Percentiles rank a stretch among this genome's conserved stretches.
Conservation (phyloP, 2,888 invertebrate species). For the Eupithecia dodoneata region DNA sequence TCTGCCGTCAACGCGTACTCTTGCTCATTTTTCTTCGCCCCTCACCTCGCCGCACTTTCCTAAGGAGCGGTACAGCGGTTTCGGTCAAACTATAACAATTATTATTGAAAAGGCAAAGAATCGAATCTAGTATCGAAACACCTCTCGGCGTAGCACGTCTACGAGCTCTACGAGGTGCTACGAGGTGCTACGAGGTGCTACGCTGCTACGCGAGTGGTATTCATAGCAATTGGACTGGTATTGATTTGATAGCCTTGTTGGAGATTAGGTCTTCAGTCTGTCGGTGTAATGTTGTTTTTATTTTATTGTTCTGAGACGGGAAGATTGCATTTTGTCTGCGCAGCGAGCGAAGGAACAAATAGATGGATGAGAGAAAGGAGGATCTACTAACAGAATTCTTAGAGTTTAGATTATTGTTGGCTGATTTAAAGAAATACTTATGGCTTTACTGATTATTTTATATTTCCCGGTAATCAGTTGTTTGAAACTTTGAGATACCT, state of each 20-base stretch:
- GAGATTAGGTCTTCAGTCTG: slow-evolving; percentile 28
- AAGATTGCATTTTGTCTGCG: slow-evolving; percentile 5
- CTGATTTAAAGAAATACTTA: not conserved
- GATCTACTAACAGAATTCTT: not conserved
- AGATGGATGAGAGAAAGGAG: not conserved
- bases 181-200: slow-evolving; percentile 46
- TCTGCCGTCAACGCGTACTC: too few relatives aligned
- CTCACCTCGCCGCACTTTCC: too few relatives aligned
- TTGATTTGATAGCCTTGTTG: slow-evolving; percentile 39
- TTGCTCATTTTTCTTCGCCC: too few relatives aligned
- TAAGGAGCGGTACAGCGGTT: too few relatives aligned
- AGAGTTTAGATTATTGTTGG: not conserved
- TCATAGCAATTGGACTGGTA: slow-evolving; percentile 29
- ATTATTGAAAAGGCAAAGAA: not conserved
- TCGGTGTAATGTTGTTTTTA: slow-evolving; percentile 3
- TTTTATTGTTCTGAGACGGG: not conserved
- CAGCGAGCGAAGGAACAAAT: not conserved
- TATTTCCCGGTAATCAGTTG: not conserved
- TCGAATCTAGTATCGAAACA: slow-evolving; percentile 10
- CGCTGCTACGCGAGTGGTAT: slow-evolving; percentile 29
- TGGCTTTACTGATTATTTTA: not conserved
- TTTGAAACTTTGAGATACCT: not conserved
- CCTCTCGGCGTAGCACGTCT: slow-evolving; percentile 43
- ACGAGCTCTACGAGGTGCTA: slow-evolving; percentile 41
- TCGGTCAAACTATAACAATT: too few relatives aligned